These are phyloP conservation scores for Metridium senile DNA, from an alignment of 92 coral and sea anemone species.

Conservation along the genomic window DNA sequence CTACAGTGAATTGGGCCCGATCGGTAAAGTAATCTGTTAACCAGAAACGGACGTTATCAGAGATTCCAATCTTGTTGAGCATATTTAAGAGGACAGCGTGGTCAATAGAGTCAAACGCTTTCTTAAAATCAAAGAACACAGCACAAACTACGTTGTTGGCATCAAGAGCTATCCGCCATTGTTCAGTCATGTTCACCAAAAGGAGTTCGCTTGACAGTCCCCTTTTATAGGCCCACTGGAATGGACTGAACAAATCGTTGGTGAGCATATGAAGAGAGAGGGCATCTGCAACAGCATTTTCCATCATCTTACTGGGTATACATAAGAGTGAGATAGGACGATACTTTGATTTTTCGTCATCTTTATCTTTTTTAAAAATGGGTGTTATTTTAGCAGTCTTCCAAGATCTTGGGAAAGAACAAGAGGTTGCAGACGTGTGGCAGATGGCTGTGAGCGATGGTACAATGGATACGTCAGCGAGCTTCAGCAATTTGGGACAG, in stretches of 20 bases:
- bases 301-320: conserved; percentile 49
- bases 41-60: conserved; percentile 10
- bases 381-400: conserved; percentile 37
- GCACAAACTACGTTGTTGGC: not conserved
- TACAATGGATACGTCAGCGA: conserved; percentile 21
- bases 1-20: conserved; percentile 21
- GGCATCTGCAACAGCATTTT: not conserved
- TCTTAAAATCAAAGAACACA: conserved; percentile 4
- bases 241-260: not conserved
- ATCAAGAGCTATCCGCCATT: conserved; percentile 2
- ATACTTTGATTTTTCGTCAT: conserved; percentile 39
- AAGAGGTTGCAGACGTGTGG: conserved; percentile 1
- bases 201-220: conserved; percentile 14
- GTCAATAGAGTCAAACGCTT: conserved; percentile 20
- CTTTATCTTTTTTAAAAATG: conserved; percentile 40
- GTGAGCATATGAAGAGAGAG: not conserved
- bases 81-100: conserved; percentile 4
- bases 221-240: conserved; percentile 19
- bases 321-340: conserved; percentile 41
- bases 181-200: conserved; percentile 8
- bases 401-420: conserved; percentile 33
- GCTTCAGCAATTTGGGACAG: conserved; percentile 30
- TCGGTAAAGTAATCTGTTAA: conserved; percentile 25
- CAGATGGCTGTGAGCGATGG: conserved; percentile 36
- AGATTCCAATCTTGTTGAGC: not conserved